Evolutionary conservation across 1,140 invertebrate genomes (phyloP), one percentile per base, ranked within the genome.

Genomic region (Prorops nasuta): DNA sequence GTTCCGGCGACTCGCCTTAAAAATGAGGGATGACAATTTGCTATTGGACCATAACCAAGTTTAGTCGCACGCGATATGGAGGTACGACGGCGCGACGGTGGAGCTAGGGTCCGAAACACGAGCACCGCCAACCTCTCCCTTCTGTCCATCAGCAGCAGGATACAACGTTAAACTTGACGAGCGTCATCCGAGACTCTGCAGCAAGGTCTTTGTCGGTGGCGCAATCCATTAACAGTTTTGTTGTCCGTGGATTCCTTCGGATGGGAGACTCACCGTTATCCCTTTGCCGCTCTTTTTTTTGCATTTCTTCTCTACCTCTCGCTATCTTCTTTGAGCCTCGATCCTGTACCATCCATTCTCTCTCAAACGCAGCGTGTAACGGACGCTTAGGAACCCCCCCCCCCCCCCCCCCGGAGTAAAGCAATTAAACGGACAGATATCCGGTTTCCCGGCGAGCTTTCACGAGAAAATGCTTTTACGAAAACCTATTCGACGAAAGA

Each of bases 371-470:
- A 55, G 43, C 52, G 44, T 58, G 42, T 50, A 52, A 39, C 36
- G 28, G 10, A 36, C 32, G 22, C 44, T 52, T 42, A 35, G 42
- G 37, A 51, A 51, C 36, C 41, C 40, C 37, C 18, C n/a, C n/a
- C n/a, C n/a, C n/a, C n/a, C n/a, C n/a, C n/a, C n/a, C n/a, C n/a
- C n/a, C n/a, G n/a, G 46, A 47, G 50, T 43, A 39, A 51, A 64
- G 56, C 61, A 66, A 66, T 64, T 64, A 66, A 47, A 64, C 36
- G 42, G 49, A 50, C 44, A 49, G 44, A 41, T 64, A 65, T 66
- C 59, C 42, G 40, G 49, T 66, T 66, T 62, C 61, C 16, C 38
- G 41, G 34, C 21, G 43, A 42, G n/a, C 24, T 41, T 22, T 14
- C 20, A 12, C 16, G 36, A 19, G 36, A 51, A 54, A 50, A 44